Conservation (phyloP, 2,113 vertebrate genomes). For the Bufo bufo region DNA sequence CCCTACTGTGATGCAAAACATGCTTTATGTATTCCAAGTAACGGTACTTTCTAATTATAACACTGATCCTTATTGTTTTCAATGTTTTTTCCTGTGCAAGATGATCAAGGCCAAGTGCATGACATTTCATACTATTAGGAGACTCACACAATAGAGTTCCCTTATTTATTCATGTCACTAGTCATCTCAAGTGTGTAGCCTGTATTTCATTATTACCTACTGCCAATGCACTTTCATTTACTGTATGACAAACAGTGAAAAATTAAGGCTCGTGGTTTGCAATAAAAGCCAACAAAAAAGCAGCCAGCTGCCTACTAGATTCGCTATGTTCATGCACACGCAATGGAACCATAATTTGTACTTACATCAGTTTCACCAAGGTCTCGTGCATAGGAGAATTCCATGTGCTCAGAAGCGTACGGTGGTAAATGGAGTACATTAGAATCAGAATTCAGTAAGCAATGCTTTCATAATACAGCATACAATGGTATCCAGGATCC, state of each 20-base stretch:
- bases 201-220: neutral
- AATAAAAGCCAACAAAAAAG: neutral
- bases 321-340: neutral
- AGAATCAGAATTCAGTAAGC: no score
- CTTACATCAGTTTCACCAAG: neutral
- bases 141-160: neutral
- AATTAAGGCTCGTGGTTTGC: neutral
- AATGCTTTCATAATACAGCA: no score
- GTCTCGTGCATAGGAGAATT: neutral
- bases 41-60: conserved; percentile 16
- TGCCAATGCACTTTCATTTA: neutral
- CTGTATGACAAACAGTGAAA: neutral
- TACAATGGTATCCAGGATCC: no score
- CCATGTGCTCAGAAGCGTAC: neutral
- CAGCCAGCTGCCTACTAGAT: neutral
- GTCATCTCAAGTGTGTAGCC: neutral
- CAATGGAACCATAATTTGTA: neutral
- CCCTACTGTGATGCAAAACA: neutral
- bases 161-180: conserved; percentile 48
- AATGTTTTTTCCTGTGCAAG: conserved; percentile 31
- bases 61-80: conserved; percentile 31
- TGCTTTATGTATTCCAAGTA: conserved; percentile 26
- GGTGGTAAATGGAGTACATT: neutral
- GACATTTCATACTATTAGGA: conserved; percentile 52
- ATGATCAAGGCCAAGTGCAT: conserved; percentile 29